Base-by-base conservation (phyloP, 2,888 invertebrate species). In the Oscheius sp. region DNA sequence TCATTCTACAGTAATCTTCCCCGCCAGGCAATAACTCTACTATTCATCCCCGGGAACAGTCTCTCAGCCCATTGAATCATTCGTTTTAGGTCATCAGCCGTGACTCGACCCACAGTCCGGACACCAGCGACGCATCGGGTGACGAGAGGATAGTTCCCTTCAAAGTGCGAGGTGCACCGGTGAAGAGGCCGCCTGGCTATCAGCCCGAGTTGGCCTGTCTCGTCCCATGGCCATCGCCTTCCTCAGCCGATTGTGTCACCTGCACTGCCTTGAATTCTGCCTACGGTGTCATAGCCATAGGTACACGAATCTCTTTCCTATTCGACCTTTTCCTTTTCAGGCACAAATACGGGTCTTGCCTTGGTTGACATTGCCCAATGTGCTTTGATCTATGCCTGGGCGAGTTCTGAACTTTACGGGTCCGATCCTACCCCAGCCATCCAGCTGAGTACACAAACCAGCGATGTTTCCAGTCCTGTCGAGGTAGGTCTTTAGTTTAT, bases 211-310 rank as follows among this genome's bases (percentile, higher is more conserved):
- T 99, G 81, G 94, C 96, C 83, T 96, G 96, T 90, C 91, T 97
- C 88, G 94, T 97, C 87, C 93, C 93, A 68, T 94, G 94, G 88
- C 76, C 76, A 12, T 77, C 80, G 2, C 74, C 78, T 16, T 92
- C 93, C 90, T 92, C 93, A 87, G 93, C 96, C 85, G 93, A 94
- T 90, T 93, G 93, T 89, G 93, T 98, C 89, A 93, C 95, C 84
- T 93, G 95, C 82, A 92, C 98, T 89, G 93, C 94, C 87, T 92
- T 99, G 90, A 97, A 96, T 91, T 96, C 97, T 86, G 94, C 94
- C 74, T 97, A 95, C 91, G 96, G 96, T 90, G 92, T 99, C 9
- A 69, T 87, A 35, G 87, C 86, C 0, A 76, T 87, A 27, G 87
- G 82, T 72, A 75, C 76, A 9, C 5, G 35, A 35, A 45, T 43